Base-by-base conservation (phyloP, 2,888 invertebrate species). In the Carabus problematicus region DNA sequence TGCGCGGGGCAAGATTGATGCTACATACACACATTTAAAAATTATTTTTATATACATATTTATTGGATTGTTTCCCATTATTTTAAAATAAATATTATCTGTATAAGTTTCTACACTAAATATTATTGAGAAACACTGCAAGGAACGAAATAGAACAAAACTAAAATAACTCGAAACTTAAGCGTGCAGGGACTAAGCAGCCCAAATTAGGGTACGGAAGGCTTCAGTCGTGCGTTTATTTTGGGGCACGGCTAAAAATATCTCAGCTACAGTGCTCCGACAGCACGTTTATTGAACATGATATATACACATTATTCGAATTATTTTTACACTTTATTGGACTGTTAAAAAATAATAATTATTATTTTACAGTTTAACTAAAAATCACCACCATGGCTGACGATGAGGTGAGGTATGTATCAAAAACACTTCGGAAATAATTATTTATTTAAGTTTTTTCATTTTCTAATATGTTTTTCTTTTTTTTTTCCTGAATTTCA, bases 371-470 rank as follows among this genome's bases (percentile, higher is more conserved):
- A 89, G 88, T 85, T 85, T 86, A 85, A 82, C 82, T 80, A 79
- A 82, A 84, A 82, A 75, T 78, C 75, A 75, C 72, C 86, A 92
- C 82, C 86, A 94, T 94, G 94, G 93, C 93, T 87, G 94, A 94
- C 89, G 94, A 94, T 89, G 94, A 94, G 87, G 94, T 94, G 88
- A 93, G 94, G 93, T 94, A 87, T 84, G 92, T 88, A 84, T 80
- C 52, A 16, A 18, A 49, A 52, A 16, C 16, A 49, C 2, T 16
- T 11, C 79, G 55, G 56, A 55, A 14, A 18, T 58, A 58, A 40
- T 18, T 12, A 16, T 29, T 29, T 29, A 29, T 29, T 29, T 29
- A 2, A 29, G 3, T 3, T 29, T 3, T 29, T 29, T 29, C 29
- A 29, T 71, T 67, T 71, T 64, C 43, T 63, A 70, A 49, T 58